Percentiles rank a stretch among this genome's conserved stretches.
phyloP scores from a whole-genome alignment of 2,797 vertebrate genomes.

The Sciaenops ocellatus region DNA sequence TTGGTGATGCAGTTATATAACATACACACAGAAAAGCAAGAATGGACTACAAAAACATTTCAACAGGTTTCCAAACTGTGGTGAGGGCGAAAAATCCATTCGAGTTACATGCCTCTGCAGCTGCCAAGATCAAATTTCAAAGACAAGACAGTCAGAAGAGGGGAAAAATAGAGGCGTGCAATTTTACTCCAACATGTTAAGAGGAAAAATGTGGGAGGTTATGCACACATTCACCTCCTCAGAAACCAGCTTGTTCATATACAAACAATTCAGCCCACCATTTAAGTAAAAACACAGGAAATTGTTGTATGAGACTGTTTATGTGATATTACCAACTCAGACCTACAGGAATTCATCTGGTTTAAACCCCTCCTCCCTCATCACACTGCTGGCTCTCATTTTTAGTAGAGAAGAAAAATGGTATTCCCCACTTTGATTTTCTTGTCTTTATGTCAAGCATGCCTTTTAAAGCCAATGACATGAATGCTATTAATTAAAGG shows the following conservation, averaged over 20 bases:
- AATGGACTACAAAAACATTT: not conserved
- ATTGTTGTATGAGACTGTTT: constrained; percentile 5
- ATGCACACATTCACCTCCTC: not conserved
- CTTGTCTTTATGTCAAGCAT: constrained; percentile 1
- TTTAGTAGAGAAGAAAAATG: not conserved
- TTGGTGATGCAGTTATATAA: not conserved
- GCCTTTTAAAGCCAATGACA: constrained; percentile 31
- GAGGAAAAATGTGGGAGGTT: not conserved
- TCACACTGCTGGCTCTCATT: not conserved
- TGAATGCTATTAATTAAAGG: constrained; percentile 16
- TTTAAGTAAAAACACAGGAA: constrained; percentile 22
- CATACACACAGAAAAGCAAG: not conserved
- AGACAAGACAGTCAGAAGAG: not conserved
- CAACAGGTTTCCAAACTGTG: constrained; percentile 32
- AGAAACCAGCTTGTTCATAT: not conserved
- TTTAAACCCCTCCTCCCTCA: not conserved
- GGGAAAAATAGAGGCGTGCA: not conserved
- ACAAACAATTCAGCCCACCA: not conserved
- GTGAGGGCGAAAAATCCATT: constrained; percentile 5
- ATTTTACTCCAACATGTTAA: constrained; percentile 15
- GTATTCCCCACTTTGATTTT: not conserved
- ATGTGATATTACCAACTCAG: constrained; percentile 1
- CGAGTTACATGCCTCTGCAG: constrained; percentile 9
- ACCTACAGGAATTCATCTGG: not conserved
- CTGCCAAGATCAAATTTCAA: constrained; percentile 25